Evolutionary conservation across 2,113 vertebrate species (phyloP), one percentile per base, ranked within the genome.

Genomic region (Ciconia boyciana): DNA sequence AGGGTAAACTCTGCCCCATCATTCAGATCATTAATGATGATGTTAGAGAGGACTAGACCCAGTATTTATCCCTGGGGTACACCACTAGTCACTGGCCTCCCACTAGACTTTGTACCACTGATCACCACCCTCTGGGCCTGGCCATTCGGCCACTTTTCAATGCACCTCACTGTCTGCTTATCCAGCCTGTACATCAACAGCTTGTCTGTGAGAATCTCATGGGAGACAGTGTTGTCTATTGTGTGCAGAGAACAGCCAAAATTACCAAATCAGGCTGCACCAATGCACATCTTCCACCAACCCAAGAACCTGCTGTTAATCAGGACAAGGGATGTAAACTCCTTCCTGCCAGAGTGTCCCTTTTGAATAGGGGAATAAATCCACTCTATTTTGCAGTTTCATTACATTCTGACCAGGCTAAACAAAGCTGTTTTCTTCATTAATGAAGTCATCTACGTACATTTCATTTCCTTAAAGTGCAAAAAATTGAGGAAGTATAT

Each of bases 381-480:
- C 36, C 20, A 62, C 25, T 46, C 12, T 32, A 64, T 29, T 70
- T 70, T 36, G 29, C 25, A 76, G 28, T 52, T 85, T 34, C 48
- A 65, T 41, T 43, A 71, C 22, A n/a, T 68, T 46, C 65, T 60
- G 29, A 44, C 36, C 10, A 87, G 24, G 51, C 28, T 44, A 81
- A 91, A 78, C 13, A 90, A 77, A 78, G 34, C 32, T 57, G 24
- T 61, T 65, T 87, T 41, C 24, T 65, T 74, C 18, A 41, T 21
- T 66, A 81, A n/a, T 39, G 57, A 68, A 83, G 19, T 46, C 3
- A 87, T 66, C 36, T 44, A 61, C 0, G 0, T 21, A 85, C 3
- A 66, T 44, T 81, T 69, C 0, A 21, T 69, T 62, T 68, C 66
- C 70, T 71, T 85, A 71, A 75, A 89, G 84, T n/a, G 9, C 4